Evolutionary conservation across 2,113 vertebrate genomes (phyloP).

Genomic region (Hippocampus barbouri): DNA sequence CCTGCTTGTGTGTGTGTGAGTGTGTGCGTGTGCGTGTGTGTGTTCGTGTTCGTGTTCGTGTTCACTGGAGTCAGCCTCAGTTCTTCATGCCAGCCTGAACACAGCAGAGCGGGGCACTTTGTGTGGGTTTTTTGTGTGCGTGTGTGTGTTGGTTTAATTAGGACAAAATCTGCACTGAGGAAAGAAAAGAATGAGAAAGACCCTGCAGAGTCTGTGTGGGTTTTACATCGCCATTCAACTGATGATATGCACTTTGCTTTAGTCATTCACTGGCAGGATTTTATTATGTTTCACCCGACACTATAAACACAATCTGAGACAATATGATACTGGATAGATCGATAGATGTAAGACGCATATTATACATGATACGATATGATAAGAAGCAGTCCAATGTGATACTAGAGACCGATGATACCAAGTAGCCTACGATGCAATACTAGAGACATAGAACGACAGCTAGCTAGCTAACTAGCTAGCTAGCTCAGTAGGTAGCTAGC

Average conservation of each 20-base stretch:
- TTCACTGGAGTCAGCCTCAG: constrained; percentile 46
- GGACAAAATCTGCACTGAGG: constrained; percentile 40
- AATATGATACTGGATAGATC: background rate
- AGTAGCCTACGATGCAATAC: too few relatives aligned
- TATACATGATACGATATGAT: too few relatives aligned
- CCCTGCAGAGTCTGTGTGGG: constrained; percentile 45
- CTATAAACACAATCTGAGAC: background rate
- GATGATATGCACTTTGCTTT: constrained; percentile 18
- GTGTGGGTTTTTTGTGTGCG: background rate
- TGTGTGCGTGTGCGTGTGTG: background rate
- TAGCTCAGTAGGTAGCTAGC: too few relatives aligned
- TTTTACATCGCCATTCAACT: constrained; percentile 40
- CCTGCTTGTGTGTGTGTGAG: background rate
- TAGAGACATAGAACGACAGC: too few relatives aligned
- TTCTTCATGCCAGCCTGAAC: constrained; percentile 32
- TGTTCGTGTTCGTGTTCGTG: background rate
- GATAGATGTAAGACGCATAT: background rate
- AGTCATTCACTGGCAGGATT: background rate
- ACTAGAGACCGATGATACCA: too few relatives aligned
- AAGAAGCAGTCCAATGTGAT: too few relatives aligned
- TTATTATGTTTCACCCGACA: background rate
- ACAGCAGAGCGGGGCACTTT: constrained; percentile 39
- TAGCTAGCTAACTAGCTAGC: too few relatives aligned
- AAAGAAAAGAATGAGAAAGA: constrained; percentile 45
- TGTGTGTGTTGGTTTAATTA: constrained; percentile 41